Conservation (phyloP, 2,113 vertebrate species). For the Pelecanus crispus region DNA sequence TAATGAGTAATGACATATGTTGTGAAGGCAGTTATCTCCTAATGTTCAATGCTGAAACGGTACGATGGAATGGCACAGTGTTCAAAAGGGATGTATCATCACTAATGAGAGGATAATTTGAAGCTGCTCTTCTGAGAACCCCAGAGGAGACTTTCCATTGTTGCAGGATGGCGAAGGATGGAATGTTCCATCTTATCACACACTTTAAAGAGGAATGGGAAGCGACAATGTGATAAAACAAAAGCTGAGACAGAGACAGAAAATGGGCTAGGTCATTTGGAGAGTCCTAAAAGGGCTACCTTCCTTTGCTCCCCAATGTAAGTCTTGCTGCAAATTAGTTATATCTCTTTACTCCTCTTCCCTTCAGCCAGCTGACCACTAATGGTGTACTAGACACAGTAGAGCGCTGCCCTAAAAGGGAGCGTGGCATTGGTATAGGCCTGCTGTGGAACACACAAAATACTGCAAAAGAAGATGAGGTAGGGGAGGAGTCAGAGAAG, state of each 20-base stretch:
- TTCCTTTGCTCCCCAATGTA: background rate
- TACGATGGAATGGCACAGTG: conserved; percentile 85
- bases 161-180: conserved; percentile 61
- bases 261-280: background rate
- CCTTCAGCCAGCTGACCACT: background rate
- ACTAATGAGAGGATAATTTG: conserved; percentile 95
- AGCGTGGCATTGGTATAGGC: fast-evolving
- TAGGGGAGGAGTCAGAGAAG: background rate
- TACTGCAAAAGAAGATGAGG: background rate
- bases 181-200: conserved; percentile 12
- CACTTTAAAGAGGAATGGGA: background rate
- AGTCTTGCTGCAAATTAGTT: background rate
- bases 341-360: background rate
- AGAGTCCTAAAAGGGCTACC: background rate
- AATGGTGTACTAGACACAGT: fast-evolving
- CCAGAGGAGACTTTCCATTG: conserved; percentile 69
- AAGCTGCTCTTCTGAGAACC: conserved; percentile 78
- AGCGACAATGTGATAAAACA: background rate
- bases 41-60: conserved; percentile 81
- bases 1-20: conserved; percentile 99
- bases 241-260: background rate
- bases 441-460: background rate
- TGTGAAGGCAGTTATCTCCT: conserved; percentile 92
- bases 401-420: background rate
- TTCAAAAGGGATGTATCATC: conserved; percentile 92